Evolutionary conservation across 2,888 invertebrate genomes (phyloP).

Genomic region (Pteria penguin): DNA sequence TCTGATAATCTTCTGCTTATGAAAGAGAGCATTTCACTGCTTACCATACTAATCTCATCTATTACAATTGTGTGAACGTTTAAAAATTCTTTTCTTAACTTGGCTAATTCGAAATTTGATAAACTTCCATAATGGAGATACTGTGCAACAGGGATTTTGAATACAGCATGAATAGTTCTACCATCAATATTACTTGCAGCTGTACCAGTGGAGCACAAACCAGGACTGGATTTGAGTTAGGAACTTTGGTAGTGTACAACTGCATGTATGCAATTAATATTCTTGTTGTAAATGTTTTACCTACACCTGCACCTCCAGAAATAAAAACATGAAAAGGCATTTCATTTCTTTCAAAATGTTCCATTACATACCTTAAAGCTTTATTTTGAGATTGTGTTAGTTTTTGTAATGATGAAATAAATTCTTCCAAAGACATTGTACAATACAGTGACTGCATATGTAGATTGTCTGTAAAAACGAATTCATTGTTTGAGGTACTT

Average conservation of each 20-base stretch:
- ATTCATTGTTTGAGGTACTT: neutral
- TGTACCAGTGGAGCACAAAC: constrained; percentile 45
- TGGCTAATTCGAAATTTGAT: constrained; percentile 9
- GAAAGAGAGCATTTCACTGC: constrained; percentile 35
- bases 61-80: constrained; percentile 43
- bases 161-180: constrained; percentile 39
- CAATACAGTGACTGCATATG: constrained; percentile 29
- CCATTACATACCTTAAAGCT: neutral
- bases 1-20: constrained; percentile 42
- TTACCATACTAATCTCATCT: constrained; percentile 53
- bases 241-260: constrained; percentile 6
- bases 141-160: constrained; percentile 39
- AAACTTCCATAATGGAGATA: constrained; percentile 35
- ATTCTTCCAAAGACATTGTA: neutral
- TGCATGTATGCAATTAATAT: constrained; percentile 27
- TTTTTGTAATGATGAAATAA: neutral
- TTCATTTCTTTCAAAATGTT: constrained; percentile 22
- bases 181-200: constrained; percentile 44
- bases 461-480: constrained; percentile 21
- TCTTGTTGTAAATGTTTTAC: constrained; percentile 37
- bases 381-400: neutral
- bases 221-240: constrained; percentile 34
- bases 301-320: constrained; percentile 43
- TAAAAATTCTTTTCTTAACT: constrained; percentile 30
- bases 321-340: constrained; percentile 28